phyloP scores from a whole-genome alignment of 2,888 invertebrate species.

The Operophtera brumata region DNA sequence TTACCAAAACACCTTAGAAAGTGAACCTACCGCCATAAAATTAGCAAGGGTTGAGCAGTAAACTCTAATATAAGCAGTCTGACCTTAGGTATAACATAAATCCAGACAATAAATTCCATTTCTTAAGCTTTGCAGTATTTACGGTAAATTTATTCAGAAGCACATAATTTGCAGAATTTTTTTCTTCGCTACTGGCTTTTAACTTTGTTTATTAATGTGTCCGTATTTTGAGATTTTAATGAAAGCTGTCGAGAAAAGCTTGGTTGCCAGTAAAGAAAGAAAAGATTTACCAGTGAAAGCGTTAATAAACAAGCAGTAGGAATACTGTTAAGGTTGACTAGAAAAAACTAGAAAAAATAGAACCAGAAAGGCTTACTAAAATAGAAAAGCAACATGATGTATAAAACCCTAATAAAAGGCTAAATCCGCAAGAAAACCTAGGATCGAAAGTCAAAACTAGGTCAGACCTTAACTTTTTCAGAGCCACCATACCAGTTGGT shows the following conservation, averaged over 20 bases:
- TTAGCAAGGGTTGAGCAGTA: conserved; percentile 29
- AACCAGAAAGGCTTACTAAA: no score
- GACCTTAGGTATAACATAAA: conserved; percentile 30
- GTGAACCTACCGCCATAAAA: conserved; percentile 24
- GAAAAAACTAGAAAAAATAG: no score
- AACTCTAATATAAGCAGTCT: conserved; percentile 27
- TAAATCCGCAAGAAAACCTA: background rate
- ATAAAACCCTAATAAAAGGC: background rate
- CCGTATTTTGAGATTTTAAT: conserved; percentile 17
- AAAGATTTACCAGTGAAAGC: background rate
- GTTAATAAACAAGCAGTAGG: no score
- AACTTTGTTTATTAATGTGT: conserved; percentile 18
- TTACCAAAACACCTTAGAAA: conserved; percentile 6
- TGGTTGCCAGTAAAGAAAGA: background rate
- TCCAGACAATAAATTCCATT: conserved; percentile 25
- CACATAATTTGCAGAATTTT: conserved; percentile 23
- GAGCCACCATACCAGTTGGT: no score
- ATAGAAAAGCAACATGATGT: background rate
- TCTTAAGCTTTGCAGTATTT: conserved; percentile 27
- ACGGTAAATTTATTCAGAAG: conserved; percentile 32
- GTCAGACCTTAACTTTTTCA: no score
- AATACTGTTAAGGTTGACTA: no score
- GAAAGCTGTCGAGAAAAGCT: conserved; percentile 7
- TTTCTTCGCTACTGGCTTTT: conserved; percentile 10
- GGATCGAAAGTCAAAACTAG: conserved; percentile 9